Base-by-base conservation (phyloP, 2,888 invertebrate species). In the Pristionchus japonicus region DNA sequence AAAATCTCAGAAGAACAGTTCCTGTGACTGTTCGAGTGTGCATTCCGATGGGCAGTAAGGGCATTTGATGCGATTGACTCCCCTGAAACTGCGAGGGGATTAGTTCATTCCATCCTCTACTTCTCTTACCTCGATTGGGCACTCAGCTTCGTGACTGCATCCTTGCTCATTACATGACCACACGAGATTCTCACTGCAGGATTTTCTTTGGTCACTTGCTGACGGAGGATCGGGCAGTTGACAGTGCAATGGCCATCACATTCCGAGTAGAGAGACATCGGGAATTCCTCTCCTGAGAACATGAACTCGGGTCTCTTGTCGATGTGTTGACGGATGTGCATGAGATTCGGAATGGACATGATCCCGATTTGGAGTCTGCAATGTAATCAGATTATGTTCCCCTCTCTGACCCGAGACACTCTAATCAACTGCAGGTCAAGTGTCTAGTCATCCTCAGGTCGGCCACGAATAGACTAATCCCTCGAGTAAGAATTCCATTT, bases 1-100 rank as follows among this genome's bases (percentile, higher is more conserved):
- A 57, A 20, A 27, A 31, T 64, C 67, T 43, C 77, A 77, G 77
- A 98, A 98, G 95, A 97, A 97, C 95, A 99, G 97, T 95, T 97
- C 96, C 94, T 97, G 96, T 83, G 98, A 98, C 95, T 98, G 98
- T 88, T 97, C 96, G 37, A 98, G 97, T 92, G 97, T 97, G 95
- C 98, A 98, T 95, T 99, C 99, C 95, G 98, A 96, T 0, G 99
- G 99, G 94, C 99, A 99, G 95, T 99, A 99, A 0, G 99, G 99
- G 95, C 99, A 99, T 96, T 99, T 99, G 95, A 99, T 96, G 95
- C 98, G 98, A 96, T 90, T 96, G 94, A 85, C 89, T 47, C 92
- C 61, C 61, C 83, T 88, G 52, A 20, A 67, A 43, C 17, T 86
- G 47, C 6, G 1, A 43, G 34, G 27, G 57, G 27, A 20, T 52